Conservation (phyloP, 2,113 vertebrate genomes). For the Acanthochromis polyacanthus region DNA sequence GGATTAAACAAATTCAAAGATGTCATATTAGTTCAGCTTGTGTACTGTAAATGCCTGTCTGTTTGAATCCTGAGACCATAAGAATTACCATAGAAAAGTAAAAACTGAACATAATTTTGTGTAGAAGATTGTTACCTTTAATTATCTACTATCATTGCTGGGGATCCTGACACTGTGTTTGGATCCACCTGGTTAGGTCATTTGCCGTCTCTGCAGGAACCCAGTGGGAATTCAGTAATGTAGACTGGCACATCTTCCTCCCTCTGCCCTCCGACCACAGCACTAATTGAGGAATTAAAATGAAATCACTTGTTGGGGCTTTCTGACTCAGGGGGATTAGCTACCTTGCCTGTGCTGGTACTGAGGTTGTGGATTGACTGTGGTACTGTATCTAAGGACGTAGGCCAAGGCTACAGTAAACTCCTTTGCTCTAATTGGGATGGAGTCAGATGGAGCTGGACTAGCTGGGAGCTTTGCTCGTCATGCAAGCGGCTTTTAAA, state of each 20-base stretch:
- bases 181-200: neutral
- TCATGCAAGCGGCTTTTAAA: neutral
- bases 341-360: constrained; percentile 31
- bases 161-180: no score
- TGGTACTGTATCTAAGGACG: constrained; percentile 27
- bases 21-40: constrained; percentile 2
- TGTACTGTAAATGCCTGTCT: neutral
- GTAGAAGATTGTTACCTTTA: no score
- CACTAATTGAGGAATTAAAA: constrained; percentile 56
- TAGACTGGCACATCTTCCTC: constrained; percentile 8
- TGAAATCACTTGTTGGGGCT: constrained; percentile 53
- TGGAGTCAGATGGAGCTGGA: neutral
- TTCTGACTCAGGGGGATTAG: constrained; percentile 68
- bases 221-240: constrained; percentile 20
- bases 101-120: no score
- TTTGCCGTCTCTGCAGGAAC: neutral
- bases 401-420: constrained; percentile 42
- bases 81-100: no score
- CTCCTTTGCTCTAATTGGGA: constrained; percentile 51
- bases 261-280: constrained; percentile 18
- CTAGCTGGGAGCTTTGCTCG: neutral
- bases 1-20: constrained; percentile 18
- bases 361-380: constrained; percentile 19
- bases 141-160: no score
- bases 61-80: no score